Base-by-base conservation (phyloP, 37 sponge, comb jelly and placozoan species). In the Halichondria panicea region DNA sequence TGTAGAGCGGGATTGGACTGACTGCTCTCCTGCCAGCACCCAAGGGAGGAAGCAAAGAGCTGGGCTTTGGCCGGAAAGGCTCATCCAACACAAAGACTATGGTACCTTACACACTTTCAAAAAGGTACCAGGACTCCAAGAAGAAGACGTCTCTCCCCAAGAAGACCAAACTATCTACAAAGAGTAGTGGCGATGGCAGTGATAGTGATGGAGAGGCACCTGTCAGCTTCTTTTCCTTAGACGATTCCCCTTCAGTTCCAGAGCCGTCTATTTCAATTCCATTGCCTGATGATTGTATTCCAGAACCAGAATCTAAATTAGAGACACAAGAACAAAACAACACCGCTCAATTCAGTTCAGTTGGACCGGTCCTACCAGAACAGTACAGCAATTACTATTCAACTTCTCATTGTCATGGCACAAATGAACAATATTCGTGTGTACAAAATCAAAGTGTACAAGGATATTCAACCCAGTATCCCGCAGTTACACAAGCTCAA, bases 1-100 rank as follows among this genome's bases (percentile, higher is more conserved):
- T 43, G 48, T 45, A 60, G 53, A 43, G 71, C 7, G 63, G 78
- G 19, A 58, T 43, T 35, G 73, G 85, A 21, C 66, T 88, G 65
- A 77, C 87, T 58, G 72, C 84, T 7, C 48, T 88, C 30, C 86
- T 88, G 5, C 88, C 88, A 34, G 37, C 71, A 60, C 88, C 88
- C 0, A 88, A 66, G 68, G 57, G 55, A 25, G 56, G 35, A 43
- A 55, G n/a, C 19, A 78, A 52, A 50, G 36, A 53, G 45, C n/a
- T 71, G 3, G 37, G 36, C 1, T 5, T 52, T 11, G 21, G 24
- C 5, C 31, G 33, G 25, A 57, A 30, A 34, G 24, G 70, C 6
- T 55, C 43, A 27, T 22, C 55, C 18, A 70, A 45, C 27, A 59
- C 72, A 1, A 33, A 61, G 35, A 30, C 63, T 19, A 70, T 78